Percentiles rank a stretch among this genome's conserved stretches.
Conservation (phyloP, 2,797 vertebrate genomes). For the Lacerta bilineata region DNA sequence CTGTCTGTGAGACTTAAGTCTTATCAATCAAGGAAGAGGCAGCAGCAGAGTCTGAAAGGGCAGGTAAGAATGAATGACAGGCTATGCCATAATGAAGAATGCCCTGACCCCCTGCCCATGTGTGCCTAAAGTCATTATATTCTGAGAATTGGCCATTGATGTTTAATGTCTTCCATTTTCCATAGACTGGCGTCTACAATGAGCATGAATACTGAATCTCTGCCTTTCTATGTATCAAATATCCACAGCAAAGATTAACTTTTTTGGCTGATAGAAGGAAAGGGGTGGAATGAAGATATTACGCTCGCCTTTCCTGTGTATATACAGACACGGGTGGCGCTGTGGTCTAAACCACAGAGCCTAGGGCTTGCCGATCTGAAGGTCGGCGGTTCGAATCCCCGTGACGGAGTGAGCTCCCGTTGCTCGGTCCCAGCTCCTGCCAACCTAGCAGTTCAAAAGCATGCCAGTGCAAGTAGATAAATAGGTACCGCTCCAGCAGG, state of each 20-base stretch:
- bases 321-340: no score
- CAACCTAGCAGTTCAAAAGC: no score
- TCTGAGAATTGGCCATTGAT: neutral
- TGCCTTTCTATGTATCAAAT: neutral
- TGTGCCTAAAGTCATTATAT: neutral
- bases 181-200: neutral
- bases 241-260: neutral
- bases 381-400: no score
- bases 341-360: no score
- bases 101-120: neutral
- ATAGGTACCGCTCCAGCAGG: no score
- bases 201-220: neutral
- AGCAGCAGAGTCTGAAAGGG: neutral
- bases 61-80: neutral
- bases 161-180: neutral
- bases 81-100: neutral
- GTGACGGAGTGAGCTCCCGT: rapidly evolving
- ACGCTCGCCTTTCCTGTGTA: no score
- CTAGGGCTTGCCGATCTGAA: no score
- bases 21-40: neutral
- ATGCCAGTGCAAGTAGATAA: no score
- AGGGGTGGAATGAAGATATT: neutral
- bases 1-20: neutral
- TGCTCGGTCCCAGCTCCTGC: no score
- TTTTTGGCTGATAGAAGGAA: neutral